Base-by-base conservation (phyloP, 2,113 vertebrate genomes). In the Glareola pratincola region DNA sequence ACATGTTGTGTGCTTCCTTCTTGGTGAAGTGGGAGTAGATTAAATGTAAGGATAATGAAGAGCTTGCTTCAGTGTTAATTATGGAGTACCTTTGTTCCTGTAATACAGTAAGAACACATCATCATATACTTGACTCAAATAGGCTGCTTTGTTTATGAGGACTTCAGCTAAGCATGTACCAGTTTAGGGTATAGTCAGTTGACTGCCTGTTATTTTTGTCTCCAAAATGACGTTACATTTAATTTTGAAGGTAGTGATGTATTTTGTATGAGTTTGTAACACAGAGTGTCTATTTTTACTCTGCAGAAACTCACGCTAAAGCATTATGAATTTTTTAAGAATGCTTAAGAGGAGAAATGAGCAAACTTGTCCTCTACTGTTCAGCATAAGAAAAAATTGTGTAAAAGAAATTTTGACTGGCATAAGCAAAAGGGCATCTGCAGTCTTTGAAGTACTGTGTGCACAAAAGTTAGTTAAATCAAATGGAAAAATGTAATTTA, bases 211-310 rank as follows among this genome's bases (percentile, higher is more conserved):
- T 97, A 56, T 90, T 96, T 91, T 82, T 73, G 24, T 84, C 69
- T 72, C 29, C 11, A 62, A 92, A 93, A 79, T 80, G 19, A 69
- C 24, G 17, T 56, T 57, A 50, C 34, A 64, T 91, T 94, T 92
- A 67, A 79, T 94, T 91, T 78, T 91, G 56, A 95, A 91, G 39
- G 21, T 53, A 88, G 36, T 90, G 60, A 86, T 86, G 68, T 77
- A 92, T 96, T 91, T 96, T 96, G 9, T 72, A 90, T 86, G 88
- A 94, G 50, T 64, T 78, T 43, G 34, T 73, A 29, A 90, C 59
- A 45, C 18, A 41, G 43, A 32, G 8, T 67, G 19, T 67, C 80
- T 88, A 80, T 97, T 96, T 95, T 96, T 92, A 86, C 34, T 71
- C 56, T 64, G 56, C 60, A 95, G 82, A 88, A 95, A 48, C 57